Conservation (phyloP, 2,888 invertebrate genomes). For the Drepanosiphum platanoidis region DNA sequence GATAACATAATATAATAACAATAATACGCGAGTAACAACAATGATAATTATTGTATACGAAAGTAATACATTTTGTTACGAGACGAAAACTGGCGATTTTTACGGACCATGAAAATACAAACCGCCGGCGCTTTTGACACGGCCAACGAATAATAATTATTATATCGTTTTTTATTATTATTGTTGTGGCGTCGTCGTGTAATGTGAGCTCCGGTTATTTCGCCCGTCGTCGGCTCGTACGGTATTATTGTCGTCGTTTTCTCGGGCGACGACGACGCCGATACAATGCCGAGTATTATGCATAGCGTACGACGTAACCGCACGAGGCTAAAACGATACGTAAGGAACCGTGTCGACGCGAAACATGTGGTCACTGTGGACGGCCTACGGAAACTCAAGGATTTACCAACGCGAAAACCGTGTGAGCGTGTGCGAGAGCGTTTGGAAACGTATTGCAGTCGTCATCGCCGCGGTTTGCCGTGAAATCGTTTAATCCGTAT, state of each 20-base stretch:
- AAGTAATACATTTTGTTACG: too few relatives aligned
- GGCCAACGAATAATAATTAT: too few relatives aligned
- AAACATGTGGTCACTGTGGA: too few relatives aligned
- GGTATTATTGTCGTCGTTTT: neutral
- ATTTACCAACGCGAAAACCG: neutral
- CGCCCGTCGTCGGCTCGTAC: neutral
- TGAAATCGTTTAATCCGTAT: constrained; percentile 1
- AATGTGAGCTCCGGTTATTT: neutral
- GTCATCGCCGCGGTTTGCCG: neutral
- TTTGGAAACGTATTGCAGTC: neutral
- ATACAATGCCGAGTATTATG: neutral
- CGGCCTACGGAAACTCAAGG: constrained; percentile 24
- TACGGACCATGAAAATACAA: too few relatives aligned
- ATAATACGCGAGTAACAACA: too few relatives aligned
- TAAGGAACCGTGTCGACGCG: constrained; percentile 15
- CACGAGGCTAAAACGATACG: constrained; percentile 14
- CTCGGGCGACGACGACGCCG: neutral
- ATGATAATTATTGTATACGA: too few relatives aligned
- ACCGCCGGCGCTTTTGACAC: too few relatives aligned
- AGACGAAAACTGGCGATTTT: too few relatives aligned
- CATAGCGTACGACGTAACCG: neutral
- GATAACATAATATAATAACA: too few relatives aligned
- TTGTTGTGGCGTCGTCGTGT: too few relatives aligned
- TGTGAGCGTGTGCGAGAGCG: neutral
- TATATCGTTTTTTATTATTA: too few relatives aligned